Percentiles rank a stretch among this genome's conserved stretches.
phyloP scores from a whole-genome alignment of 2,113 vertebrate species.

The Ptilonorhynchus violaceus region DNA sequence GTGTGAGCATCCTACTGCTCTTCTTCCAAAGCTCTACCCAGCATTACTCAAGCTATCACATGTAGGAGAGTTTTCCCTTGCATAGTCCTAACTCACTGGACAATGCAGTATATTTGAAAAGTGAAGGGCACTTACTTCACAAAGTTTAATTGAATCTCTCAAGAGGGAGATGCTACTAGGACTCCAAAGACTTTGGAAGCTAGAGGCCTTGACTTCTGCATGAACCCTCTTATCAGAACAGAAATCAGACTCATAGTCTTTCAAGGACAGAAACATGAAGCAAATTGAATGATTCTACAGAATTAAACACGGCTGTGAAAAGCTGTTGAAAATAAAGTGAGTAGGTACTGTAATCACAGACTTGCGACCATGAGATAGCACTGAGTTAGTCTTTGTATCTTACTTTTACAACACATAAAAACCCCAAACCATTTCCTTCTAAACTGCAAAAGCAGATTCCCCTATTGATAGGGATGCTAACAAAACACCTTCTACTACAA shows the following conservation, averaged over 20 bases:
- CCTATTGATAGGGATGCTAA: background rate
- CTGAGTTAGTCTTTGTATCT: background rate
- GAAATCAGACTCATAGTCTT: slow-evolving; percentile 53
- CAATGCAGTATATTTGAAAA: background rate
- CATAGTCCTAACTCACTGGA: background rate
- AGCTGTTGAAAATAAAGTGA: slow-evolving; percentile 47
- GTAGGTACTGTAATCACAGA: background rate
- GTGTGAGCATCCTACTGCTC: background rate
- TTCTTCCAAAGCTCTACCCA: background rate
- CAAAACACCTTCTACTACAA: background rate
- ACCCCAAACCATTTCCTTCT: background rate
- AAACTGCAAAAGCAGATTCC: background rate
- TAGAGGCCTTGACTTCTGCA: background rate
- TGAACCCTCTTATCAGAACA: background rate
- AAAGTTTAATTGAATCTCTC: background rate
- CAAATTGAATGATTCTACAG: slow-evolving; percentile 51
- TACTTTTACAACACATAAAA: background rate
- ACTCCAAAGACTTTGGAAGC: background rate
- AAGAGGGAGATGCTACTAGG: background rate
- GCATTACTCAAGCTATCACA: background rate
- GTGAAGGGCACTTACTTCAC: background rate
- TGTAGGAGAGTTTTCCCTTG: background rate
- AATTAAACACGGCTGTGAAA: slow-evolving; percentile 38
- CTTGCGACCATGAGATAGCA: background rate
- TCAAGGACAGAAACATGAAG: slow-evolving; percentile 60